phyloP scores from a whole-genome alignment of 2,113 vertebrate species.

The Fregata magnificens region DNA sequence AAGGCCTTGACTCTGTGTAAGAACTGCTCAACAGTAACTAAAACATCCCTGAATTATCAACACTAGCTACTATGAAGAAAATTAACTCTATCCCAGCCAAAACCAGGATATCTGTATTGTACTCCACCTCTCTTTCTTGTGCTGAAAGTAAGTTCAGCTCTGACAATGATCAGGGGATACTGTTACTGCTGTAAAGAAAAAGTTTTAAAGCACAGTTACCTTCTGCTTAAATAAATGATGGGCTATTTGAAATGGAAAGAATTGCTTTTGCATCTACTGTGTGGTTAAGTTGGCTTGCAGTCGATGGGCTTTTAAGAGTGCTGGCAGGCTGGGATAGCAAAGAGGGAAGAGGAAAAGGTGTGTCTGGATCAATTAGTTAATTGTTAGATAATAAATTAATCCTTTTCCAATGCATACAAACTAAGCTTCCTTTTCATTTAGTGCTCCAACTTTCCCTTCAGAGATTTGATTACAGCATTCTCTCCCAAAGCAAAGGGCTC shows the following conservation, averaged over 20 bases:
- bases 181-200: background rate
- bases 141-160: background rate
- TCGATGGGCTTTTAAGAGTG: background rate
- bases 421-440: slow-evolving; percentile 10
- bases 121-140: background rate
- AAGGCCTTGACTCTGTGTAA: too few species aligned
- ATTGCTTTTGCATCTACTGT: background rate
- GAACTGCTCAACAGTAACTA: too few species aligned
- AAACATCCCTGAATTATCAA: too few species aligned
- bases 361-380: slow-evolving; percentile 4
- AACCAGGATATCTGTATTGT: background rate
- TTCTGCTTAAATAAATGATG: slow-evolving; percentile 7
- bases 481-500: background rate
- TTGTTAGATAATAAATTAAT: slow-evolving; percentile 2
- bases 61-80: too few species aligned
- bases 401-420: background rate
- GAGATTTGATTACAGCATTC: background rate
- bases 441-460: background rate
- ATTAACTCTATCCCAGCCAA: too few species aligned
- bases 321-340: background rate
- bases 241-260: background rate
- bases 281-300: background rate
- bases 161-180: background rate
- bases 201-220: background rate
- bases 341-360: slow-evolving; percentile 5